Conservation (phyloP, 2,797 vertebrate genomes). For the Pteropus rufus region DNA sequence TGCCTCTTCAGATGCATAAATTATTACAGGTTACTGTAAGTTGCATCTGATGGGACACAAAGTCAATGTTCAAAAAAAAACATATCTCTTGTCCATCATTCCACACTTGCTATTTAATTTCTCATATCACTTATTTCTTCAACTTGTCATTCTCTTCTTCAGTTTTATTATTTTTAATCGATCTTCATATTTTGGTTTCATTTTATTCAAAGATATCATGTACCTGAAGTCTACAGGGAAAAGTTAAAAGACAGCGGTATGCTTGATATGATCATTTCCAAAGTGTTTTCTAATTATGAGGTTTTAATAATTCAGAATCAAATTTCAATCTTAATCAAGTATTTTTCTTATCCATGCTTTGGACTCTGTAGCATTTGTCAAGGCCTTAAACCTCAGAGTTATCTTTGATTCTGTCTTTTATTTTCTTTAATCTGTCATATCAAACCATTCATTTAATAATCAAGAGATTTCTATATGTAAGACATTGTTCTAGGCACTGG, state of each 20-base stretch:
- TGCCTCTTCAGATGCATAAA: neutral
- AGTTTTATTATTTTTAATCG: neutral
- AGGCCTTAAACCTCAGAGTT: neutral
- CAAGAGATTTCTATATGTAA: neutral
- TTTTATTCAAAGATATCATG: neutral
- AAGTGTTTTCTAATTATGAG: neutral
- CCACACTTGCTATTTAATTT: neutral
- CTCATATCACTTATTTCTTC: neutral
- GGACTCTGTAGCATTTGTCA: neutral
- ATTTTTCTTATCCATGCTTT: neutral
- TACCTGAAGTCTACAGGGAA: neutral
- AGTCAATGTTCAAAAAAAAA: neutral
- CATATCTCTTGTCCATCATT: neutral
- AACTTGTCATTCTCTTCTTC: neutral
- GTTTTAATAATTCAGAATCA: neutral
- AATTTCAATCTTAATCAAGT: neutral
- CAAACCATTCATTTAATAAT: neutral
- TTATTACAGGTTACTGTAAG: neutral
- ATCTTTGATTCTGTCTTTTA: conserved; percentile 7
- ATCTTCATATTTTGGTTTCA: neutral
- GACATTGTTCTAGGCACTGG: neutral
- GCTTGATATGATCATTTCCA: neutral
- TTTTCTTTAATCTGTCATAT: neutral
- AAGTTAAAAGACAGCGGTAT: neutral
- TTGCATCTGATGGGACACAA: neutral